Conservation (phyloP, 2,888 invertebrate species). For the Pollenia amentaria region DNA sequence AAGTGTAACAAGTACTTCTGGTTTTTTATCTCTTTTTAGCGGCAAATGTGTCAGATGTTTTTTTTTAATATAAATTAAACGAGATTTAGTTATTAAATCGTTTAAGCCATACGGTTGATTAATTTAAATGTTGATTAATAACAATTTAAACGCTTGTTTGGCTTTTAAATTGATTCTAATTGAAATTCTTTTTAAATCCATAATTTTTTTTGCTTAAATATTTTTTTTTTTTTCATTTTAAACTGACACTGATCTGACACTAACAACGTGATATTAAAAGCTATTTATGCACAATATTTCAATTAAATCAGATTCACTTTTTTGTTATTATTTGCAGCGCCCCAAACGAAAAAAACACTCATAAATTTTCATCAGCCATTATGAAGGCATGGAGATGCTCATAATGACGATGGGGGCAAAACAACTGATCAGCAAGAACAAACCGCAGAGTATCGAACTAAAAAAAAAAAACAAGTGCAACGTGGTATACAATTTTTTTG, state of each 20-base stretch:
- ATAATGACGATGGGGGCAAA: neutral
- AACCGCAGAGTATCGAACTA: neutral
- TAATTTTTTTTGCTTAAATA: neutral
- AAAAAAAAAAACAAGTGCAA: constrained; percentile 26
- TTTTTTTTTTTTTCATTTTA: constrained; percentile 21
- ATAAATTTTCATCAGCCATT: constrained; percentile 15
- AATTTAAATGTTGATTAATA: constrained; percentile 33
- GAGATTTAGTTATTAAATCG: neutral
- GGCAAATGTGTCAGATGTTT: neutral
- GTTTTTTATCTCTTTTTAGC: constrained; percentile 38
- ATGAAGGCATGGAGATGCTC: neutral
- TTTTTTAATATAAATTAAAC: constrained; percentile 36
- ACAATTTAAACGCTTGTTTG: constrained; percentile 38
- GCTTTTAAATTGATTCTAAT: constrained; percentile 33
- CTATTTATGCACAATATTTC: constrained; percentile 65
- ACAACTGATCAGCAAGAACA: constrained; percentile 4
- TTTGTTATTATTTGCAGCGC: neutral
- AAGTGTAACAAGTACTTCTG: constrained; percentile 67
- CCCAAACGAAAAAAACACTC: constrained; percentile 31
- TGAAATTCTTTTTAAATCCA: constrained; percentile 24
- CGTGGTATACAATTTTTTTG: neutral
- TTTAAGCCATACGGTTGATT: neutral
- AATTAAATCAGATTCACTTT: constrained; percentile 55
- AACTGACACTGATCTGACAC: constrained; percentile 72
- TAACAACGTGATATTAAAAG: constrained; percentile 64